phyloP scores from a whole-genome alignment of 2,113 vertebrate species.

The Microcebus murinus region DNA sequence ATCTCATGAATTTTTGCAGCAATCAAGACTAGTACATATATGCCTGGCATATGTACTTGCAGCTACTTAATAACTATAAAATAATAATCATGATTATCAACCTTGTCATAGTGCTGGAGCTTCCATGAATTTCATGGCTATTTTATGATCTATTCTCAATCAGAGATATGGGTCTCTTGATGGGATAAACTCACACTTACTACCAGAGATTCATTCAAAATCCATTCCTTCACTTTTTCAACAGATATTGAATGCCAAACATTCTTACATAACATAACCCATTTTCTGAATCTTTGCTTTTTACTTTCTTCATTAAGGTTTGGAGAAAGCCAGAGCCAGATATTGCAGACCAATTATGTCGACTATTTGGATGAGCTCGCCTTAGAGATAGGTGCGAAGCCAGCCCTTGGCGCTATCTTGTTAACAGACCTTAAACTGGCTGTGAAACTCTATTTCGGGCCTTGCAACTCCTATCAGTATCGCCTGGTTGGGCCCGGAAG shows the following conservation, averaged over 20 bases:
- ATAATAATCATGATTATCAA: background rate
- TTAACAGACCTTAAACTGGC: constrained; percentile 87
- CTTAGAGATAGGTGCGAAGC: constrained; percentile 82
- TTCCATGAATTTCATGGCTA: background rate
- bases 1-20: background rate
- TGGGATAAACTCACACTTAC: background rate
- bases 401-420: constrained; percentile 84
- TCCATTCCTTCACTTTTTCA: background rate
- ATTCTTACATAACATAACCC: background rate
- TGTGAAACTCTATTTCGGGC: constrained; percentile 85
- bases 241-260: background rate
- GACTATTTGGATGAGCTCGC: constrained; percentile 89
- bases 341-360: constrained; percentile 86
- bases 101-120: background rate
- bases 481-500: constrained; percentile 86
- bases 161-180: background rate
- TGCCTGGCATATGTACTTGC: background rate
- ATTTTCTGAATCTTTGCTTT: background rate
- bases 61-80: background rate
- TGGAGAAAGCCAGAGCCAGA: constrained; percentile 87
- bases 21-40: background rate
- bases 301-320: constrained; percentile 83
- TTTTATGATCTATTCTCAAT: background rate
- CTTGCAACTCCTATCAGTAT: constrained; percentile 89
- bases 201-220: background rate